Evolutionary conservation across 2,113 vertebrate species (phyloP), one percentile per base, ranked within the genome.

Genomic region (Lichenostomus cassidix): DNA sequence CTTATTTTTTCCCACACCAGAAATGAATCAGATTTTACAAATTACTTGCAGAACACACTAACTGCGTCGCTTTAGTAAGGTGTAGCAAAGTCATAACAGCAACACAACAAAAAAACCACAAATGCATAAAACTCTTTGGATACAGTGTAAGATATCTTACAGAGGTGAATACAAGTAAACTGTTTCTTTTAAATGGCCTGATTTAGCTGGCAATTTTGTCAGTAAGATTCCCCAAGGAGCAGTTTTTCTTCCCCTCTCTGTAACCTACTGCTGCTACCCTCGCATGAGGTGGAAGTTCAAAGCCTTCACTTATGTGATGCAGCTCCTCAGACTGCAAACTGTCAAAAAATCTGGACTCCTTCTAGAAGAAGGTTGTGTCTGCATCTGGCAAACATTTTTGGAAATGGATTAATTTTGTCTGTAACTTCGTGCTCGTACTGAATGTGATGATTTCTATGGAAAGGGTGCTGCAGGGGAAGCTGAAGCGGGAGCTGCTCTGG

Each of bases 391-490:
- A 56, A 60, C 24, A 9, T 31, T 17, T n/a, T 55, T 82, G 73
- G 42, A 71, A 79, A 55, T 24, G 29, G 62, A 52, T 49, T 79
- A 8, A 39, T 79, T 60, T 88, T 64, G 3, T 39, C 47, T 82
- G 33, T 58, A 82, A 39, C 37, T 85, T 68, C 0, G 0, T 65
- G 28, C 10, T 62, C 0, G 0, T 49, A 10, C 16, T 29, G 37
- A 47, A 27, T 10, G 2, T 21, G 41, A 14, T 35, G 59, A 9
- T 56, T 69, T 74, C 56, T 53, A 3, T 6, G 70, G 55, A 23
- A 56, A 44, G 27, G 5, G 9, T 52, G 6, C n/a, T 7, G 12
- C 59, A 81, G 27, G 46, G 28, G 12, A 29, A 87, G 31, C 29
- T 79, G 52, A 44, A 85, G 13, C 3, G 2, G 55, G 23, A 56